Base-by-base conservation (phyloP, 2,113 vertebrate species). In the Pleuronectes platessa region DNA sequence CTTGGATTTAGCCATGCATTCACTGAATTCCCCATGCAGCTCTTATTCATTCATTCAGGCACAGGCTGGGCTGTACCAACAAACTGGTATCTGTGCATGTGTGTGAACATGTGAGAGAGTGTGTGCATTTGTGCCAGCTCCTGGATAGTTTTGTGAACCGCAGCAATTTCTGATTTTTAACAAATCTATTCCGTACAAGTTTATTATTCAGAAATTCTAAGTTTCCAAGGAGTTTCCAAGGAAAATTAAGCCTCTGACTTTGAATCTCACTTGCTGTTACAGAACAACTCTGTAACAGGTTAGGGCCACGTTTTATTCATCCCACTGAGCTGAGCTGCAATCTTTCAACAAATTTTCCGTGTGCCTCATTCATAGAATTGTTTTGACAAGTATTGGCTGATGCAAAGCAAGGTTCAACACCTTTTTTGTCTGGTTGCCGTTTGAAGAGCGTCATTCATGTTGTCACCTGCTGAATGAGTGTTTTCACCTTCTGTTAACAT, bases 21-120 rank as follows among this genome's bases (percentile, higher is more conserved):
- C 91, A 82, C 88, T 80, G 88, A 91, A 92, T 92, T 92, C 89
- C 91, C 91, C 91, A 89, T 89, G 88, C 88, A 83, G 86, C 84
- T 88, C 88, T 76, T 76, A 87, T 88, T 88, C 88, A 86, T 80
- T 87, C 87, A 87, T 82, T 87, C 84, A 88, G 79, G 74, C 77
- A 35, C 72, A 74, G 83, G 73, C 77, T 61, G 78, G 68, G 42
- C 82, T 76, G 73, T 59, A 92, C 86, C 87, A 86, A 90, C 88
- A 86, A 85, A 89, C 81, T 64, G 65, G 60, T 86, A 58, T 87
- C 71, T 84, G 17, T 40, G 9, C 35, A 18, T 62, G 31, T 62
- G 27, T 60, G 15, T 20, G 27, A 10, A 62, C 71, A 24, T 68
- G 60, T 60, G 67, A 37, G 26, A 55, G 60, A 58, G 10, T 2